A percentile compares a stretch with the other conserved stretches of the same genome.
phyloP scores from a whole-genome alignment of 2,888 invertebrate genomes.

The Steinernema hermaphroditum region DNA sequence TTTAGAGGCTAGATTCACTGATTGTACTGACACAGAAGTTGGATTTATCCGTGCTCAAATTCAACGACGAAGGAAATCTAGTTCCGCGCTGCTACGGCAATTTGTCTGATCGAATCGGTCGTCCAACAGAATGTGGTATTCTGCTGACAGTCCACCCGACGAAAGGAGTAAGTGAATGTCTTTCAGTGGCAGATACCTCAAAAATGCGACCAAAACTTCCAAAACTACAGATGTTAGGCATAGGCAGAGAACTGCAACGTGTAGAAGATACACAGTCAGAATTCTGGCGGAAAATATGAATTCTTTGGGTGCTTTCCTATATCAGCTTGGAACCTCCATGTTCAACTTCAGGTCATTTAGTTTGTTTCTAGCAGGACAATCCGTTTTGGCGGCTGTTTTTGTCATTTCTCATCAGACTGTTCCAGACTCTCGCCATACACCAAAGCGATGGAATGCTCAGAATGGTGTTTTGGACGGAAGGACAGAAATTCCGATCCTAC shows the following conservation, averaged over 20 bases:
- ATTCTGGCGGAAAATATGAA: too few relatives aligned
- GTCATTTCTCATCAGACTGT: too few relatives aligned
- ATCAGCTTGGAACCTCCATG: too few relatives aligned
- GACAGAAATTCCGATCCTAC: neutral
- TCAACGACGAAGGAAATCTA: conserved; percentile 79
- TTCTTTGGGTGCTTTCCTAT: too few relatives aligned
- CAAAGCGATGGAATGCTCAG: neutral
- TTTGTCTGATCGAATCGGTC: conserved; percentile 87
- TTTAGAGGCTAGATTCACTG: conserved; percentile 79
- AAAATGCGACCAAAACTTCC: too few relatives aligned
- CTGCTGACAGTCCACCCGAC: conserved; percentile 93
- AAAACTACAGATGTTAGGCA: neutral
- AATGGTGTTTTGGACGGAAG: neutral
- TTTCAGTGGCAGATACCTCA: too few relatives aligned
- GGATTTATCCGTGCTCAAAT: conserved; percentile 95
- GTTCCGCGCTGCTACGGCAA: conserved; percentile 93
- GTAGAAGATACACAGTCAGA: too few relatives aligned
- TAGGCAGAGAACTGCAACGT: too few relatives aligned
- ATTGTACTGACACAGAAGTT: conserved; percentile 90
- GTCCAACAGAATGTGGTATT: conserved; percentile 91
- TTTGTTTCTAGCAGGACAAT: too few relatives aligned
- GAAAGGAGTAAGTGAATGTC: conserved; percentile 75
- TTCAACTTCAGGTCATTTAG: too few relatives aligned
- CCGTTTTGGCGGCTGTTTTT: too few relatives aligned
- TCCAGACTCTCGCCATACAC: neutral